Evolutionary conservation across 2,888 invertebrate species (phyloP), one percentile per base, ranked within the genome.

Genomic region (Opisthograptis luteolata): DNA sequence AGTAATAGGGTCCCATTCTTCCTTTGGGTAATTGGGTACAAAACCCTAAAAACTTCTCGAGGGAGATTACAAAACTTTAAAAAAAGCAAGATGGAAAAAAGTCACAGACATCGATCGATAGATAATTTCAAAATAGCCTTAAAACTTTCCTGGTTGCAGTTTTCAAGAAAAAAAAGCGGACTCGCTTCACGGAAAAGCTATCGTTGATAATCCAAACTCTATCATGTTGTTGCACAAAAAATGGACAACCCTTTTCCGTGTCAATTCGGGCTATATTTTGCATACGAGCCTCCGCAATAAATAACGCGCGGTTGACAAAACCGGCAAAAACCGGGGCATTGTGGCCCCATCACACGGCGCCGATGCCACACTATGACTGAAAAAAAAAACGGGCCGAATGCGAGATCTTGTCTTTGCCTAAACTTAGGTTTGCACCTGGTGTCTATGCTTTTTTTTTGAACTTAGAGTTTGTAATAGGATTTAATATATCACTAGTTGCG

Each of bases 211-310:
- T 6, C 0, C 27, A 14, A 20, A 22, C 15, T 39, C 12, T 36
- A 36, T 30, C 8, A 10, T 17, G 14, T 15, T 24, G 14, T 7
- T 7, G 37, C 12, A 10, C 22, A 47, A 46, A 42, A 31, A 45
- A 13, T 37, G 31, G 61, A 43, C 74, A 83, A 39, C 83, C 83
- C 80, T 83, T 65, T 24, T 53, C 60, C 63, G 70, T 69, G 75
- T 79, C 78, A 81, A 81, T 76, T 75, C 62, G 42, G 70, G 66
- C 70, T 67, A 70, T 75, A 78, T 79, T 84, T 82, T 84, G 84
- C 83, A 84, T 84, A 76, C 74, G 72, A 71, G 62, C 70, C 74
- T 62, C 43, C 60, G 74, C 58, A 73, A 81, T 84, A 84, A 84
- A 84, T 82, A 81, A 80, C 78, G 20, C 27, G 34, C 41, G 70